phyloP scores from a whole-genome alignment of 2,797 vertebrate genomes.

The Mico argentatus region DNA sequence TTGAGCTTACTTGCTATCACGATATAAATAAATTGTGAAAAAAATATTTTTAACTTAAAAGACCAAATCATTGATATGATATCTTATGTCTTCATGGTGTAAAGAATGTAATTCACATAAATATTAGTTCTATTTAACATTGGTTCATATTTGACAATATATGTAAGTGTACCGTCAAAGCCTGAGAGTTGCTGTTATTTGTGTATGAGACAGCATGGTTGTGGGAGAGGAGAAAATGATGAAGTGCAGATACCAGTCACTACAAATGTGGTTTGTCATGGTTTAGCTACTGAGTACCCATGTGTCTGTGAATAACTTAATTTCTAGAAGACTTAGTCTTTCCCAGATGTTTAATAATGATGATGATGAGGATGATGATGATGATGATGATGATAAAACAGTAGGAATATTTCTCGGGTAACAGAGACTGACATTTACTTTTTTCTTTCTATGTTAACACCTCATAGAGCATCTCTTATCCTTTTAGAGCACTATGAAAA shows the following conservation, averaged over 20 bases:
- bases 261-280: neutral
- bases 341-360: neutral
- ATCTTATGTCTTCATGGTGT: neutral
- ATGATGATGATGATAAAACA: neutral
- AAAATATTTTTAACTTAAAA: neutral
- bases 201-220: neutral
- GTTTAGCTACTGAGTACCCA: neutral
- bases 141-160: neutral
- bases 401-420: neutral
- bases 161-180: neutral
- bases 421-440: neutral
- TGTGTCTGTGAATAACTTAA: neutral
- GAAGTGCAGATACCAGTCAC: neutral
- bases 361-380: neutral
- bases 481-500: neutral
- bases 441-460: neutral
- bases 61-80: neutral
- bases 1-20: neutral
- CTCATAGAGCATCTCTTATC: neutral
- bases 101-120: neutral
- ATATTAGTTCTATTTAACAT: neutral
- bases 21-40: neutral
- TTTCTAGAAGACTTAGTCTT: neutral
- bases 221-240: rapidly evolving
- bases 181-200: neutral